Conservation (phyloP, 2,888 invertebrate species). For the Zaprionus lineosus region DNA sequence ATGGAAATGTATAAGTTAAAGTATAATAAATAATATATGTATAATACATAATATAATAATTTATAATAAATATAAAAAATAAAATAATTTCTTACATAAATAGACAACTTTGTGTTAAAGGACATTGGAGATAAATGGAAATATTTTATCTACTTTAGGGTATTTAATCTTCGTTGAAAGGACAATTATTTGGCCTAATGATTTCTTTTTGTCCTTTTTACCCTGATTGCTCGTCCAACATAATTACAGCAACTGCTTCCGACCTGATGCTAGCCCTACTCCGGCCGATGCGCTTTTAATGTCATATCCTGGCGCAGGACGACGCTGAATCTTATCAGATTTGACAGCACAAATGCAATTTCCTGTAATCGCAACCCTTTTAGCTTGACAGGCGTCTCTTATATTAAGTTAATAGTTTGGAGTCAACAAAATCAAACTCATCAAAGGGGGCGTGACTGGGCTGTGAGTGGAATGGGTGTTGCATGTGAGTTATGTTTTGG, state of each 20-base stretch:
- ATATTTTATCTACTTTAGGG: too few relatives aligned
- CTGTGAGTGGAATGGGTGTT: not conserved
- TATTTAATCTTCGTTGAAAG: not conserved
- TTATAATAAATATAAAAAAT: too few relatives aligned
- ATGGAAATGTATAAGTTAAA: not conserved
- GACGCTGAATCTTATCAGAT: slow-evolving; percentile 66
- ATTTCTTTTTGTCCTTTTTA: slow-evolving; percentile 18
- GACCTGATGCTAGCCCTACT: slow-evolving; percentile 18
- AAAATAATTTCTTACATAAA: too few relatives aligned
- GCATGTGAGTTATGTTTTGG: too few relatives aligned
- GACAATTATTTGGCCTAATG: not conserved
- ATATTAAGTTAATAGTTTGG: slow-evolving; percentile 79
- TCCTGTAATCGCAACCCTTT: slow-evolving; percentile 70
- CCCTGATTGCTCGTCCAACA: slow-evolving; percentile 37
- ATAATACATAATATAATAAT: too few relatives aligned
- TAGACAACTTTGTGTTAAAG: too few relatives aligned
- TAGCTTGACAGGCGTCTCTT: slow-evolving; percentile 58
- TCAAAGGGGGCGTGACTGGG: not conserved
- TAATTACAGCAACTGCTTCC: slow-evolving; percentile 75
- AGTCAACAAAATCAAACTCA: slow-evolving; percentile 53
- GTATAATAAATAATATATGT: too few relatives aligned
- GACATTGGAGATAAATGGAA: too few relatives aligned
- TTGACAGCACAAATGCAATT: slow-evolving; percentile 74
- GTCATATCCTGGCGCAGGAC: slow-evolving; percentile 61
- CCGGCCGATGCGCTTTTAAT: slow-evolving; percentile 72